Evolutionary conservation across 2,113 vertebrate species (phyloP), one percentile per base, ranked within the genome.

Genomic region (Dipodomys spectabilis): DNA sequence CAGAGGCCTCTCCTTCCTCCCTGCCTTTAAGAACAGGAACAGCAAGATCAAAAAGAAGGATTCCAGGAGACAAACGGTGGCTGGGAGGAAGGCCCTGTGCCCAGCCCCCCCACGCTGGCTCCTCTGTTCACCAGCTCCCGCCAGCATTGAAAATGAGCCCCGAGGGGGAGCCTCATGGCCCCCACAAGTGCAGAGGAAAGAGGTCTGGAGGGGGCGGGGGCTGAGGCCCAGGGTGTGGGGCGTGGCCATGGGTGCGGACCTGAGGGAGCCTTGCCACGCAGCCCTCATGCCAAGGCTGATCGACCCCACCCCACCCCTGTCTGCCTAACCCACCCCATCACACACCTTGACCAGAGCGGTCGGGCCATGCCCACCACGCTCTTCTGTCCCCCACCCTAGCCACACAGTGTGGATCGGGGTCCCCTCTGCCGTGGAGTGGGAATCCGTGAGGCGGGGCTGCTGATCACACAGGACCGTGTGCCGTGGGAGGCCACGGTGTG

Each of bases 171-270:
- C 9, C 82, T 6, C 23, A 1, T 13, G 71, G 53, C 73, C 75
- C 71, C 49, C 19, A 65, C 49, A 19, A 71, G 16, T 25, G 3
- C 15, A 71, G 71, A 57, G 69, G 77, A 7, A 23, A 69, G 49
- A 82, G 39, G 12, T 0, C 7, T 0, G 0, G 25, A 67, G 5
- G 28, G 7, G 0, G 18, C 15, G 5, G 28, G 7, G 0, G 18
- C 15, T 57, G 53, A 57, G 53, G 53, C 53, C 53, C 53, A 13
- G 39, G 39, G 39, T 39, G 39, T 39, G 12, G 53, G 53, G 53
- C 12, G 15, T 57, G 53, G 53, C 53, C 15, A 18, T 32, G 44
- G n/a, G 82, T 20, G 9, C 23, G 9, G 19, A 9, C 67, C 5
- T 15, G 53, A 57, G 15, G 53, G 53, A 18, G 53, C 53, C 53